phyloP scores from a whole-genome alignment of 2,888 invertebrate genomes.

The Platycheirus albimanus region DNA sequence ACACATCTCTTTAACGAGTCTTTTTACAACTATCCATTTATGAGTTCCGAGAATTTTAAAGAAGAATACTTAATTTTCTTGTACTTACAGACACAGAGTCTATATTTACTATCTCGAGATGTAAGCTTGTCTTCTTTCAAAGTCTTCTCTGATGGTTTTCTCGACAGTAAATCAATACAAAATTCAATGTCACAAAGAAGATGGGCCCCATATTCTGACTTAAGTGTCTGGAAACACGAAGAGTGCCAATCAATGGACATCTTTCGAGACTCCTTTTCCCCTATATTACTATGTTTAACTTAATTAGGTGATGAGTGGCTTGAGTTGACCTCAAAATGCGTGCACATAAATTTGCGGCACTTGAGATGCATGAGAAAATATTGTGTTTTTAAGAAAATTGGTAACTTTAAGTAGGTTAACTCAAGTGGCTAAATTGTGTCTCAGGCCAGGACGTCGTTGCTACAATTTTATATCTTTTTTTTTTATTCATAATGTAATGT shows the following conservation, averaged over 20 bases:
- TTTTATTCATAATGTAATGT: too few species aligned
- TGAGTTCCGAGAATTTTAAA: constrained; percentile 50
- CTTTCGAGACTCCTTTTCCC: neutral
- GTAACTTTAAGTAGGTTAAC: too few species aligned
- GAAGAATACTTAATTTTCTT: constrained; percentile 3
- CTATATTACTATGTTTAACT: constrained; percentile 55
- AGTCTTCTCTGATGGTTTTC: constrained; percentile 33
- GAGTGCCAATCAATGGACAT: constrained; percentile 55
- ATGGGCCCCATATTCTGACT: constrained; percentile 17
- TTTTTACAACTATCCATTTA: neutral
- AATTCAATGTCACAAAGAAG: constrained; percentile 55
- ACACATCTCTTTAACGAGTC: neutral
- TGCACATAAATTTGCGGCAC: constrained; percentile 32
- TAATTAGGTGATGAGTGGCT: constrained; percentile 48
- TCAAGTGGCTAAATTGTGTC: too few species aligned
- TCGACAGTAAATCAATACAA: constrained; percentile 69
- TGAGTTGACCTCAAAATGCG: constrained; percentile 4
- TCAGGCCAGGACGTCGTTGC: too few species aligned
- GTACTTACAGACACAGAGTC: neutral
- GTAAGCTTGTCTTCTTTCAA: constrained; percentile 45
- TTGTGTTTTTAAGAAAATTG: too few species aligned
- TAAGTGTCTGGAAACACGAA: constrained; percentile 40
- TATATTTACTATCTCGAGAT: constrained; percentile 24
- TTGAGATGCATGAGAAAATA: constrained; percentile 11
- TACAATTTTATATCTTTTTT: too few species aligned